Evolutionary conservation across 1,140 invertebrate genomes (phyloP).

Genomic region (Leptopilina clavipes): DNA sequence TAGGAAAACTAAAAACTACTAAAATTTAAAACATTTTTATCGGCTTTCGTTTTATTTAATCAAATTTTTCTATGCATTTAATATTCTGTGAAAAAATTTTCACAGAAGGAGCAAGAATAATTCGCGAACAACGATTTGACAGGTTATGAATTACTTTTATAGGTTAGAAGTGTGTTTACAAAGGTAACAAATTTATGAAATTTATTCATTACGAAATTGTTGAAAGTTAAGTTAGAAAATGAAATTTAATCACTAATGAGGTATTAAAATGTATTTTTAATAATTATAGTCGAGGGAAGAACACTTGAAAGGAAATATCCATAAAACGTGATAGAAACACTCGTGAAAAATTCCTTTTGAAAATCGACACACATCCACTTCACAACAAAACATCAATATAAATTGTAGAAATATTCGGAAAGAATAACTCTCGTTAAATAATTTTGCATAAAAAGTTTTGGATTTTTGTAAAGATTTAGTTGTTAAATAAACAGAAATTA

Average conservation of each 20-base stretch:
- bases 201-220: not conserved
- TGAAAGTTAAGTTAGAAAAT: not conserved
- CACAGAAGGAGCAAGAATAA: not conserved
- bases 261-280: not conserved
- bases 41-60: too few relatives aligned
- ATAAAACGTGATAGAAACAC: not conserved
- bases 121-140: not conserved
- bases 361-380: conserved; percentile 18
- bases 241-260: not conserved
- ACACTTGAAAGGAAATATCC: not conserved
- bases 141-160: not conserved
- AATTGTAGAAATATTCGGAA: not conserved
- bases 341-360: not conserved
- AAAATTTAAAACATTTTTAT: too few relatives aligned
- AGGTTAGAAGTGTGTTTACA: conserved; percentile 26
- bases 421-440: not conserved
- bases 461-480: not conserved
- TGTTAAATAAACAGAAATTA: not conserved
- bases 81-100: too few relatives aligned
- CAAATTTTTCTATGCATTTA: too few relatives aligned
- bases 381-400: not conserved
- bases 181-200: not conserved
- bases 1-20: too few relatives aligned
- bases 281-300: not conserved
- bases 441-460: not conserved